A percentile compares a stretch with the other conserved stretches of the same genome.
These are phyloP conservation scores for Drosophila prostipennis DNA, from an alignment of 2,888 invertebrate species.

Conservation along the genomic window DNA sequence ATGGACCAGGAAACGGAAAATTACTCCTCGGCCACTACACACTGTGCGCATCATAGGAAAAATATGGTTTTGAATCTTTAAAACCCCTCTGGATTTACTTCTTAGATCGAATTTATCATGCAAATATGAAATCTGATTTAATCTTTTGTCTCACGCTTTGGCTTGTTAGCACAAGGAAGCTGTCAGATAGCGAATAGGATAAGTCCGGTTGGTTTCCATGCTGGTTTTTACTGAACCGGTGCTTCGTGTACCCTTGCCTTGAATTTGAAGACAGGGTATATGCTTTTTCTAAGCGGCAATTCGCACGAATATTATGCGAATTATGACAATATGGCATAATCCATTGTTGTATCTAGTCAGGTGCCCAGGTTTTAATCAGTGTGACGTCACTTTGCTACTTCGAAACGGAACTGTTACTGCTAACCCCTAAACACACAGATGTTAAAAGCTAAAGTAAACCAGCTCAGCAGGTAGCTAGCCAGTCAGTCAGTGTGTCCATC, in stretches of 20 bases:
- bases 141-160: conserved; percentile 1
- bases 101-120: background rate
- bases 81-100: background rate
- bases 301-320: conserved; percentile 16
- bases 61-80: background rate
- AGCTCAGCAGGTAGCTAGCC: conserved; percentile 71
- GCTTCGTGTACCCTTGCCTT: conserved; percentile 16
- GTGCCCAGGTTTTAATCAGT: conserved; percentile 27
- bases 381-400: conserved; percentile 58
- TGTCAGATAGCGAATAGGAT: background rate
- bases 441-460: conserved; percentile 63
- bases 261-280: background rate
- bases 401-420: conserved; percentile 65
- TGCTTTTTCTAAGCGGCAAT: conserved; percentile 15
- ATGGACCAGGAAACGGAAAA: conserved; percentile 34
- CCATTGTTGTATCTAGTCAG: conserved; percentile 18
- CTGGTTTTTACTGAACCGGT: conserved; percentile 44
- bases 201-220: conserved; percentile 28
- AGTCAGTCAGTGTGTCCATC: conserved; percentile 29
- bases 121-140: conserved; percentile 3
- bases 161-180: conserved; percentile 8
- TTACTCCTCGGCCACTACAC: conserved; percentile 7
- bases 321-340: conserved; percentile 24
- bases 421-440: conserved; percentile 36
- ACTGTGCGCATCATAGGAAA: background rate